Percentiles rank a stretch among this genome's conserved stretches.
These are phyloP conservation scores for Podarcis cretensis DNA, from an alignment of 2,113 vertebrate genomes.

Conservation along the genomic window DNA sequence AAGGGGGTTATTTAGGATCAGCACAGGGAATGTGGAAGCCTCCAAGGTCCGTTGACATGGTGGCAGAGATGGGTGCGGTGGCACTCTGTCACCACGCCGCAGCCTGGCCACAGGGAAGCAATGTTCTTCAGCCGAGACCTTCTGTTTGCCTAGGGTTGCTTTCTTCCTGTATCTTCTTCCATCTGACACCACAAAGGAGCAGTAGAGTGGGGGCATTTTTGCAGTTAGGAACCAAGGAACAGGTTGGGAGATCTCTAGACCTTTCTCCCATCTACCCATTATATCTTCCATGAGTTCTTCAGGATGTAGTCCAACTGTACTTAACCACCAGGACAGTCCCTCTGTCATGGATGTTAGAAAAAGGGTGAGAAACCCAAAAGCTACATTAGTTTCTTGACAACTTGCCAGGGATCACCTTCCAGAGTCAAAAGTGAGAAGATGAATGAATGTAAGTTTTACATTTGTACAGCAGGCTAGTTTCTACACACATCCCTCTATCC, in stretches of 20 bases:
- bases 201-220: background rate
- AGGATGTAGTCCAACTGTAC: background rate
- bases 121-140: constrained; percentile 15
- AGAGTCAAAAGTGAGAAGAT: no score
- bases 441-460: no score
- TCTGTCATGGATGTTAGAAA: background rate
- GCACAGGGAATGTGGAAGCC: constrained; percentile 43
- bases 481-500: no score
- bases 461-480: no score
- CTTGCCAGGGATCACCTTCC: no score
- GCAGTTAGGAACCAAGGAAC: background rate
- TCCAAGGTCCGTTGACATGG: constrained; percentile 49
- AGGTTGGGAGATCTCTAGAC: background rate
- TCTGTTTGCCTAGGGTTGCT: background rate
- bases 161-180: background rate
- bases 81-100: background rate
- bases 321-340: background rate
- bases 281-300: background rate
- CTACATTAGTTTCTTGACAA: no score
- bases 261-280: background rate
- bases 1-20: constrained; percentile 53
- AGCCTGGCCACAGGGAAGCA: constrained; percentile 47
- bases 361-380: no score
- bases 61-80: background rate
- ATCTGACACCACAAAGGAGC: background rate